These are phyloP conservation scores for Nymphicus hollandicus DNA, from an alignment of 2,113 vertebrate species.

Conservation along the genomic window DNA sequence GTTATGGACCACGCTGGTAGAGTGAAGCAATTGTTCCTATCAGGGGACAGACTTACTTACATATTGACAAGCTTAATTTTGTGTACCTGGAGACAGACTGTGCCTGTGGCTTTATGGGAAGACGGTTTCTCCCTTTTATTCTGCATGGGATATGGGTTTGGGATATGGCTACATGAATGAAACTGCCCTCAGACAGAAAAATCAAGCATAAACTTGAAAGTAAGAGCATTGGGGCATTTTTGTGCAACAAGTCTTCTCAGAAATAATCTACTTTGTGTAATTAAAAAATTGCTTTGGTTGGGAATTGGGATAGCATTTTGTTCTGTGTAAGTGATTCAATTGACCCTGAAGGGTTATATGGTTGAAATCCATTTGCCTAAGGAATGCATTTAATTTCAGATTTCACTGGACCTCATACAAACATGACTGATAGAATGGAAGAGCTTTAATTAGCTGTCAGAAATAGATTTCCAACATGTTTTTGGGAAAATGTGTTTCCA, in stretches of 20 bases:
- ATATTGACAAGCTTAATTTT: not conserved
- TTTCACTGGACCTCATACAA: conserved; percentile 20
- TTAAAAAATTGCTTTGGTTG: not conserved
- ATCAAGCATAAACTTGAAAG: not conserved
- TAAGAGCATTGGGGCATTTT: not conserved
- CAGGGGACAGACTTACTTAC: not conserved
- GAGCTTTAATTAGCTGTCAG: conserved; percentile 59
- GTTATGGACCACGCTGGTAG: not conserved
- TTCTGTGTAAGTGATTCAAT: not conserved
- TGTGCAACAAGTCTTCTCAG: not conserved
- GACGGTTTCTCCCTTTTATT: not conserved
- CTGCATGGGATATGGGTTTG: not conserved
- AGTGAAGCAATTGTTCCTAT: not conserved
- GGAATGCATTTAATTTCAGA: conserved; percentile 2
- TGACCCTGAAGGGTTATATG: not conserved
- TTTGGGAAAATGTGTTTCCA: conserved; percentile 7
- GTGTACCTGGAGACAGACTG: not conserved
- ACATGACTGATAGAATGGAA: conserved; percentile 13
- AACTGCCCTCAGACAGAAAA: not conserved
- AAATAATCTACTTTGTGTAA: not conserved
- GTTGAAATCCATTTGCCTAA: not conserved
- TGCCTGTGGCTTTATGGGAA: not conserved
- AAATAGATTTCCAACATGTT: not conserved
- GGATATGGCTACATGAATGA: not conserved
- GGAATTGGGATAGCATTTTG: not conserved